Evolutionary conservation across 2,888 invertebrate species (phyloP), one percentile per base, ranked within the genome.

Genomic region (Mechanitis mazaeus): DNA sequence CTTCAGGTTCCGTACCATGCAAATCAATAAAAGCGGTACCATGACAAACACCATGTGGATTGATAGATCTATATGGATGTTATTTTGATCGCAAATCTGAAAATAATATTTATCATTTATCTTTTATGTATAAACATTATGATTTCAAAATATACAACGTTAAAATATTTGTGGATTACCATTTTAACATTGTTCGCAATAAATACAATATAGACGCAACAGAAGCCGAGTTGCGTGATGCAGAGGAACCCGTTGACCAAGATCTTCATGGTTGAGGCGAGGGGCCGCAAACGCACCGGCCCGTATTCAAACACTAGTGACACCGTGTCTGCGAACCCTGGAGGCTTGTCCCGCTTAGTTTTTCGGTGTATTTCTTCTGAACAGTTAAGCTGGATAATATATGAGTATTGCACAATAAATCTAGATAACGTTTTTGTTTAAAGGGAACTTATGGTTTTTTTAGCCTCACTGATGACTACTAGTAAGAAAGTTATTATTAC

Each of bases 171-270:
- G 33, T 45, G 1, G 55, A 66, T 75, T 66, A 95, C 95, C 93
- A 94, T 93, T 83, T 95, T 92, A 65, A 96, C 81, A 81, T 97
- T 98, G 66, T 94, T 94, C 11, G 97, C 95, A 70, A 98, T 95
- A 82, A 98, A 98, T 28, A 98, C 96, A 75, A 98, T 95, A 85
- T 99, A 99, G 38, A 98, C 96, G 82, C 98, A 98, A 84, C 99
- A 99, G 88, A 99, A 98, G 64, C 99, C 99, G 65, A 99, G 91
- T 87, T 99, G 99, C n/a, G 98, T 98, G 62, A 98, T 91, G 81
- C 97, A 96, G 60, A 99, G 93, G 87, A 98, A 98, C 12, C 93
- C 75, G 84, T 98, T 97, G 65, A 98, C 96, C 61, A 94, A 74
- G 45, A 89, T 91, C 86, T 93, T 93, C 92, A 95, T 94, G 7